A percentile compares a stretch with the other conserved stretches of the same genome.
Evolutionary conservation across 2,113 vertebrate species (phyloP).

Genomic region (Thryonomys swinderianus): DNA sequence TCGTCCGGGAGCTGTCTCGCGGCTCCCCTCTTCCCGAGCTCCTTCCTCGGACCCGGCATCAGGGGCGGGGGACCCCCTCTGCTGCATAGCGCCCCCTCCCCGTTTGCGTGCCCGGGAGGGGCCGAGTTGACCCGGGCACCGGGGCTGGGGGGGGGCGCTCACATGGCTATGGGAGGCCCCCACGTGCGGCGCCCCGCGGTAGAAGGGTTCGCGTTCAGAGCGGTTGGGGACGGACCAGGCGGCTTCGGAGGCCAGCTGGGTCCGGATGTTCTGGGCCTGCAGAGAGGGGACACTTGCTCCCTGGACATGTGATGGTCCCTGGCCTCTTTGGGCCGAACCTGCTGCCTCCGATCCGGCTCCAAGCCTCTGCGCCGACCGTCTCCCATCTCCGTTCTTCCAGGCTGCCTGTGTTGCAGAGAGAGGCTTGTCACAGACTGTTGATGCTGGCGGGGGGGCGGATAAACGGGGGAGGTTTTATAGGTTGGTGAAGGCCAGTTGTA

Average conservation of each 20-base stretch:
- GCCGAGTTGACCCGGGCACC: constrained; percentile 63
- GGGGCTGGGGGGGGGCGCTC: constrained; percentile 66
- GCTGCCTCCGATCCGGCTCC: neutral
- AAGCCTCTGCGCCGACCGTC: neutral
- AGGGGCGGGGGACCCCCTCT: constrained; percentile 35
- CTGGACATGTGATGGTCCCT: constrained; percentile 54
- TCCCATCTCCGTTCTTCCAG: neutral
- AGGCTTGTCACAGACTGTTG: constrained; percentile 51
- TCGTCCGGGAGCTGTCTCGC: neutral
- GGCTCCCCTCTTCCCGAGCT: constrained; percentile 9
- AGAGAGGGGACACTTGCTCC: constrained; percentile 51
- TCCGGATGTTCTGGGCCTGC: constrained; percentile 69
- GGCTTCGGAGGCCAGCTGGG: constrained; percentile 53
- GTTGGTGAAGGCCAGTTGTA: constrained; percentile 38
- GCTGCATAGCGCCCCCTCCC: constrained; percentile 32
- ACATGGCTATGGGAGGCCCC: constrained; percentile 77
- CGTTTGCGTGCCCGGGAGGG: constrained; percentile 47
- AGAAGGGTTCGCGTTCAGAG: constrained; percentile 54
- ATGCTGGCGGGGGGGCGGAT: constrained; percentile 11
- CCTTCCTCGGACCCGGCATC: constrained; percentile 4
- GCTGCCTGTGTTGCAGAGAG: constrained; percentile 40
- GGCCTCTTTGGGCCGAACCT: constrained; percentile 23
- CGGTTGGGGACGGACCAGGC: constrained; percentile 56
- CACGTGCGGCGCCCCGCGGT: constrained; percentile 73
- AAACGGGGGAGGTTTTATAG: constrained; percentile 41